A percentile compares a stretch with the other conserved stretches of the same genome.
Conservation (phyloP, 1,140 invertebrate species). For the Rhizoglyphus robini region DNA sequence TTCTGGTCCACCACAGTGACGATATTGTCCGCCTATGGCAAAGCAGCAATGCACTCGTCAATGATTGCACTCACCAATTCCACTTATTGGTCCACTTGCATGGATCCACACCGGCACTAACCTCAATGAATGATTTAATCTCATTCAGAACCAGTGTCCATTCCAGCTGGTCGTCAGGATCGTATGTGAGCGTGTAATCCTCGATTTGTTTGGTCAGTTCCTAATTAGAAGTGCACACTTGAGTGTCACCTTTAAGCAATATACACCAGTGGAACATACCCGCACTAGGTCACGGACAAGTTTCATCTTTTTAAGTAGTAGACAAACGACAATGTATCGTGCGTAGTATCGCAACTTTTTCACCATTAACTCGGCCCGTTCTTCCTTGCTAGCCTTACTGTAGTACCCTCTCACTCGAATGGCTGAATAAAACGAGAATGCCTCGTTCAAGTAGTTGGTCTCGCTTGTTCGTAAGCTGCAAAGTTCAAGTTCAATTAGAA, state of each 20-base stretch:
- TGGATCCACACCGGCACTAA: constrained; percentile 4
- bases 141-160: constrained; percentile 88
- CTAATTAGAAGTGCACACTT: constrained; percentile 28
- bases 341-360: constrained; percentile 95
- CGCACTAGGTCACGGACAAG: constrained; percentile 76
- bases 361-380: constrained; percentile 87
- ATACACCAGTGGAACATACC: constrained; percentile 31
- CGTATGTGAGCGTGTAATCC: constrained; percentile 85
- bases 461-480: constrained; percentile 77
- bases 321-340: constrained; percentile 87
- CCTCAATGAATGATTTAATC: constrained; percentile 81
- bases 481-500: constrained; percentile 29
- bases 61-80: not conserved
- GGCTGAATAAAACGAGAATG: constrained; percentile 88
- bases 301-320: constrained; percentile 86
- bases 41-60: not conserved
- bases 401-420: constrained; percentile 87
- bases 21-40: constrained; percentile 56
- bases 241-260: constrained; percentile 2
- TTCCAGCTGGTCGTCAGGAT: constrained; percentile 89
- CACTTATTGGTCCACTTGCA: not conserved
- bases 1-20: constrained; percentile 68
- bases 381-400: constrained; percentile 79
- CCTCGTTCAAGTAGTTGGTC: constrained; percentile 87
- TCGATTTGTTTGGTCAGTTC: constrained; percentile 66